Evolutionary conservation across 2,888 invertebrate species (phyloP), one percentile per base, ranked within the genome.

Genomic region (Ptychoptera albimana): DNA sequence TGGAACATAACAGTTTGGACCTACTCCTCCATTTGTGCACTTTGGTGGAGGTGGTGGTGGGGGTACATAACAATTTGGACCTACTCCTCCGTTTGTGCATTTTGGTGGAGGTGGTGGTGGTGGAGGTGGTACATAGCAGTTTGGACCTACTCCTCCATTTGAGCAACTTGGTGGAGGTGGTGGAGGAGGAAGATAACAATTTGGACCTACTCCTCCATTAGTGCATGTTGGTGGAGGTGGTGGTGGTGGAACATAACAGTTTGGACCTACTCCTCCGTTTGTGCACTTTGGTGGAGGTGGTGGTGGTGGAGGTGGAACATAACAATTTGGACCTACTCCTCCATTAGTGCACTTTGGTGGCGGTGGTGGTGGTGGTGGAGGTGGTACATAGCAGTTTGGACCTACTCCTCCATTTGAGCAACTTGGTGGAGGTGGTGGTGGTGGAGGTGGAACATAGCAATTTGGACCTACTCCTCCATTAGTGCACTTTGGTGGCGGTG

Each of bases 11-110:
- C 23, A 23, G 7, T 23, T 23, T 23, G 23, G 23, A 23, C 7
- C 3, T 3, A 23, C 23, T 23, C 23, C 23, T 23, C 23, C 23
- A 7, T 5, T 5, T 23, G 3, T 3, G 23, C 23, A 23, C 7
- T 23, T 23, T 23, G 23, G 23, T 23, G 23, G 23, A 3, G 23
- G 23, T 23, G 23, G 23, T 23, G 23, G 23, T 23, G 23, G 23
- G 30, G 40, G 32, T 31, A 32, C 16, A 23, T 11, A 32, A 15
- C 34, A 34, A 11, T 34, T 34, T 41, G 41, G 35, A 11, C 34
- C 16, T 16, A 11, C n/a, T 42, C 42, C 42, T 15, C 42, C 42
- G 14, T 32, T 35, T 23, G 42, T 16, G 16, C 35, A 35, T 34
- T 15, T 15, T 11, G 30, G 16, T 11, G n/a, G 32, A 7, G 9